These are phyloP conservation scores for Sphyrna mokarran DNA, from an alignment of 2,113 vertebrate genomes.

Conservation along the genomic window DNA sequence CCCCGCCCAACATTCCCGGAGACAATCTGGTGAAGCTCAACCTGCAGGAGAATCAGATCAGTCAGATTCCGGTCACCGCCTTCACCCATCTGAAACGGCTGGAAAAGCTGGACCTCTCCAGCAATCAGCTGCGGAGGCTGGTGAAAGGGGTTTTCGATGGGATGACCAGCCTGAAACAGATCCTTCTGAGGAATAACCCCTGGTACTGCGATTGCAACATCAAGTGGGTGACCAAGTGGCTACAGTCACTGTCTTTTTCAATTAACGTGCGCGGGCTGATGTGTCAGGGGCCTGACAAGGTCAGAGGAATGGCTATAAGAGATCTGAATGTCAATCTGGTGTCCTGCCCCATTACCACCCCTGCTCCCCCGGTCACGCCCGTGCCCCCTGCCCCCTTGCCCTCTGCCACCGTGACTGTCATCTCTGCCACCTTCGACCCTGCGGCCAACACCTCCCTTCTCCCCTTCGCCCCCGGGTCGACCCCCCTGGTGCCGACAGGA, in stretches of 20 bases:
- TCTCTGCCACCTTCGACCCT: conserved; percentile 44
- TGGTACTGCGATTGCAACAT: conserved; percentile 91
- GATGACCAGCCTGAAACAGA: conserved; percentile 74
- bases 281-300: conserved; percentile 84
- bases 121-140: conserved; percentile 80
- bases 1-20: conserved; percentile 79
- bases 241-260: conserved; percentile 75
- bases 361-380: conserved; percentile 53
- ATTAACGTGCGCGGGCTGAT: conserved; percentile 87
- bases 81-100: conserved; percentile 79
- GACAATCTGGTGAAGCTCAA: conserved; percentile 76
- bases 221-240: conserved; percentile 96
- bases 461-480: conserved; percentile 47
- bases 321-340: conserved; percentile 87
- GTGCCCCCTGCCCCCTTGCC: conserved; percentile 56
- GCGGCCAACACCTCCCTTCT: conserved; percentile 43
- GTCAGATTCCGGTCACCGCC: conserved; percentile 77
- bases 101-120: conserved; percentile 86
- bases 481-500: conserved; percentile 56
- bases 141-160: conserved; percentile 84
- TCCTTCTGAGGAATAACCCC: conserved; percentile 84
- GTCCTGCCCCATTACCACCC: conserved; percentile 66
- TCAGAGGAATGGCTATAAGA: conserved; percentile 90
- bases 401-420: conserved; percentile 49
- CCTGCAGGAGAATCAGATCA: conserved; percentile 94